Evolutionary conservation across 2,888 invertebrate species (phyloP), one percentile per base, ranked within the genome.

Genomic region (Meiosimyza decipiens): DNA sequence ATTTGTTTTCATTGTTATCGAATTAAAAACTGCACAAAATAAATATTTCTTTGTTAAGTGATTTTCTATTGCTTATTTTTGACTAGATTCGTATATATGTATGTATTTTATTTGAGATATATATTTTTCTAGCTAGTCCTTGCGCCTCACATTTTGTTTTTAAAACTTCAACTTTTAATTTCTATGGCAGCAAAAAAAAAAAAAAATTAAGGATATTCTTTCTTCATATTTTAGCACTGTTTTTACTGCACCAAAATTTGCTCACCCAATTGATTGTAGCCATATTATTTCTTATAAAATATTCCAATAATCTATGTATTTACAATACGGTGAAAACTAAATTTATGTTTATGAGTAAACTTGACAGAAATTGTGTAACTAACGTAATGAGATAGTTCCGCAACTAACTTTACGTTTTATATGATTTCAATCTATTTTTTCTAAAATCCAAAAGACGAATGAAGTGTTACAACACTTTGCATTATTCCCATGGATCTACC

Each of bases 221-320:
- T 9, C 4, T 40, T 9, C 40, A 40, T 40, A 40, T 2, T 40
- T 40, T 7, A 9, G 9, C 40, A 40, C 40, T 71, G 18, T 18
- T 54, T 33, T 28, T 47, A 11, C 33, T 71, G 5, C n/a, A 33
- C 55, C 40, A 15, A 11, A 28, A 33, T 18, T n/a, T 54, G 76
- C 83, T 83, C 71, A 82, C 82, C 83, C 75, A 74, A 72, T 76
- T 73, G 65, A 71, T 66, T 75, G 76, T 73, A 71, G 76, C 77
- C 82, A 80, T 82, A 77, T 74, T 76, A 60, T 71, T 72, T 28
- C 28, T 28, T 2, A 28, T 28, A 28, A 28, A 28, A 0, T 28
- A 28, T 3, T 28, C 28, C 28, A 28, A 40, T 40, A 2, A 40
- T 40, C 9, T 7, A 9, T 59, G 11, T 22, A 18, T 18, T 47